Evolutionary conservation across 2,113 vertebrate species (phyloP), one percentile per base, ranked within the genome.

Genomic region (Syngnathus scovelli): DNA sequence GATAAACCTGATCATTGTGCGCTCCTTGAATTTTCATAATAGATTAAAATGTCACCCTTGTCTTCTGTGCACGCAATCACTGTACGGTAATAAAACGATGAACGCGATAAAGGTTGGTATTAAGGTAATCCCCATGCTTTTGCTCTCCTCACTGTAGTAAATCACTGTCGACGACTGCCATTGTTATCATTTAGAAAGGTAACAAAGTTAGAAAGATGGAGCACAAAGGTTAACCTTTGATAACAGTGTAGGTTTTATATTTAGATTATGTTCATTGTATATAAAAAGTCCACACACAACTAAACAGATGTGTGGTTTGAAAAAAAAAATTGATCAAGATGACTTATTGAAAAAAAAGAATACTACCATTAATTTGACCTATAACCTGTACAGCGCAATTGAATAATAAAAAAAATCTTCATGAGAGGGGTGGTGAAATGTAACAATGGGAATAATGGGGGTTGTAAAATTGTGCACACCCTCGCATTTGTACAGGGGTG

Each of bases 91-190:
- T 66, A 56, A 67, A 23, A 52, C 21, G 16, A 6, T 44, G 44
- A 72, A 67, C 46, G 58, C 21, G 5, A 19, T 10, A 49, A 59
- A 70, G 18, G 21, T n/a, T 36, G 41, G n/a, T 55, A 8, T 55
- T 19, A 37, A 44, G 9, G 43, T 39, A 56, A n/a, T 46, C 27
- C 5, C 23, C 23, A 10, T 11, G 33, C 36, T 27, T 19, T 12
- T 67, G 52, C 2, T 19, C 13, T 39, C 41, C 16, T 2, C 27
- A 59, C 56, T 18, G 15, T 59, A 18, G 33, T 18, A 59, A 37
- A 56, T 56, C 41, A 43, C 41, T 23, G 54, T 36, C 6, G 3
- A 37, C 51, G 10, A 54, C 19, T 54, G 51, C 46, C 46, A 48
- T 48, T 48, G 15, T 48, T 15, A 43, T 43, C 41, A 16, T 48